Conservation (phyloP, 2,888 invertebrate genomes). For the Netelia inedita region DNA sequence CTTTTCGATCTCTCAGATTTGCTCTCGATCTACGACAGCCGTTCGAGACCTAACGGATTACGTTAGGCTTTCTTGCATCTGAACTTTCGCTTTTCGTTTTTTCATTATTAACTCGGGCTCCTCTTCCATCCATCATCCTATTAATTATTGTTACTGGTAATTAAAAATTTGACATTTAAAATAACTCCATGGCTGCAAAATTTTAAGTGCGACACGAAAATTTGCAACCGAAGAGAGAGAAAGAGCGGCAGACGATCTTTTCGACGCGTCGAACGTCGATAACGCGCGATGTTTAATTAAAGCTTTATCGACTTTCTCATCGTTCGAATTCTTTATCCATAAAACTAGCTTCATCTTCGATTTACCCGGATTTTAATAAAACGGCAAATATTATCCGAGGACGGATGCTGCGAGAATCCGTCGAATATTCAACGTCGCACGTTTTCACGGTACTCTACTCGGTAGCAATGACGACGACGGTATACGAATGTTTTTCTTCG, state of each 20-base stretch:
- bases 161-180: neutral
- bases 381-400: conserved; percentile 54
- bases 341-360: conserved; percentile 37
- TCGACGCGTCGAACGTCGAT: neutral
- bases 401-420: conserved; percentile 8
- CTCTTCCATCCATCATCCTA: no score
- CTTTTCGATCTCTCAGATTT: conserved; percentile 12
- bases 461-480: conserved; percentile 15
- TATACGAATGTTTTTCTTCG: conserved; percentile 67
- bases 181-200: neutral
- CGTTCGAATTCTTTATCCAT: conserved; percentile 38
- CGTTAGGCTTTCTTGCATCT: conserved; percentile 45
- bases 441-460: neutral
- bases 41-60: conserved; percentile 62
- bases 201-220: no score
- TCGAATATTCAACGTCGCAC: conserved; percentile 3
- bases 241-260: no score
- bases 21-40: conserved; percentile 41
- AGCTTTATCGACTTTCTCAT: conserved; percentile 23
- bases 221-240: no score
- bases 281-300: conserved; percentile 25
- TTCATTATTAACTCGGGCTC: conserved; percentile 23
- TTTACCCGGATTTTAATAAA: conserved; percentile 39
- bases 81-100: conserved; percentile 37
- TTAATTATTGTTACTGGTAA: no score